These are phyloP conservation scores for Ennomos erosarius DNA, from an alignment of 2,888 invertebrate genomes.

Conservation along the genomic window DNA sequence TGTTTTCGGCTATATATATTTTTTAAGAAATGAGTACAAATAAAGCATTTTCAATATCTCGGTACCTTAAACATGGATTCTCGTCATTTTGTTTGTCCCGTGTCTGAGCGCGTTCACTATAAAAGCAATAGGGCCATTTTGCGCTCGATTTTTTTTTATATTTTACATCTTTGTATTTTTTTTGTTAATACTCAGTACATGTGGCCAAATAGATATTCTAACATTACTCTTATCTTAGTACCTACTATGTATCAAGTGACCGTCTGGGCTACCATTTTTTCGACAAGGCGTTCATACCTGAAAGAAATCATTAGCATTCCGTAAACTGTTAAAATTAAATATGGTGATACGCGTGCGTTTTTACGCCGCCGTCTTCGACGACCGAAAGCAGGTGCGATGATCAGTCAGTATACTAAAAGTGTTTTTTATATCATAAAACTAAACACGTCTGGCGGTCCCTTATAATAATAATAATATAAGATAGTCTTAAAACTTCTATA, in stretches of 20 bases:
- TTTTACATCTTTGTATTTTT: slow-evolving; percentile 16
- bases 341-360: background rate
- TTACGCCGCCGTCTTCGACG: background rate
- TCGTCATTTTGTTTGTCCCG: background rate
- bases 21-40: slow-evolving; percentile 20
- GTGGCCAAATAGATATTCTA: slow-evolving; percentile 61
- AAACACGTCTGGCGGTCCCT: slow-evolving; percentile 9
- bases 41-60: background rate
- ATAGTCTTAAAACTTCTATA: slow-evolving; percentile 15
- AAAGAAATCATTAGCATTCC: too few species aligned
- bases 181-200: slow-evolving; percentile 46
- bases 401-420: slow-evolving; percentile 19
- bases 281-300: background rate
- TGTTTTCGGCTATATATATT: background rate
- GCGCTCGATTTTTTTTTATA: slow-evolving; percentile 11
- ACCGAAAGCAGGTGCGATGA: background rate
- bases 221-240: slow-evolving; percentile 26
- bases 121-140: slow-evolving; percentile 27
- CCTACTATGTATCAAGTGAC: slow-evolving; percentile 35
- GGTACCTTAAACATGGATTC: background rate
- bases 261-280: slow-evolving; percentile 4
- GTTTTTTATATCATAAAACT: slow-evolving; percentile 26
- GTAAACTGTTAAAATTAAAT: background rate
- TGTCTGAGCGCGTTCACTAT: slow-evolving; percentile 30
- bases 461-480: background rate